Percentiles rank a stretch among this genome's conserved stretches.
phyloP scores from a whole-genome alignment of 2,797 vertebrate species.

The Chaetophractus vellerosus region DNA sequence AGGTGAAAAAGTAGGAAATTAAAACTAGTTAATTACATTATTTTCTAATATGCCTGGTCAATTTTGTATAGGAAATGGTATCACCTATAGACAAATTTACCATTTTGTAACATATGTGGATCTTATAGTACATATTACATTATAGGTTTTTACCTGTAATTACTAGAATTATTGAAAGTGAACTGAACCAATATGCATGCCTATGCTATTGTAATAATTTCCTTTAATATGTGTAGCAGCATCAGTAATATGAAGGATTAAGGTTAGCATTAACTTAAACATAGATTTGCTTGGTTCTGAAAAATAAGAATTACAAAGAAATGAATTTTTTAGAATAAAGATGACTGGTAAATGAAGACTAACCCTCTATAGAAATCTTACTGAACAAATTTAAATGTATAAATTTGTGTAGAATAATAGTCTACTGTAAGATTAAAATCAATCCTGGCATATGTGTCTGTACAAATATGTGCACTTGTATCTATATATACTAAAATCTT shows the following conservation, averaged over 20 bases:
- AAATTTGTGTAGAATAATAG: not conserved
- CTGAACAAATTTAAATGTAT: not conserved
- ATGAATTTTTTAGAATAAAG: not conserved
- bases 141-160: too few species aligned
- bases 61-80: not conserved
- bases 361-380: not conserved
- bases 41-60: conserved; percentile 58
- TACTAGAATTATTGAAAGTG: not conserved
- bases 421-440: not conserved
- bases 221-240: not conserved
- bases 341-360: not conserved
- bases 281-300: not conserved
- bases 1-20: not conserved
- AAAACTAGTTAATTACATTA: not conserved
- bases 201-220: not conserved
- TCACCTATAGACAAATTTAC: not conserved
- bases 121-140: conserved; percentile 25
- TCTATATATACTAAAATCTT: not conserved
- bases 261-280: not conserved
- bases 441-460: not conserved
- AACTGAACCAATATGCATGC: not conserved
- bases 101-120: not conserved
- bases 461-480: not conserved
- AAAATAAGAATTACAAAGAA: not conserved
- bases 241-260: conserved; percentile 45